Evolutionary conservation across 1,140 invertebrate species (phyloP), one percentile per base, ranked within the genome.

Genomic region (Zaprionus davidi): DNA sequence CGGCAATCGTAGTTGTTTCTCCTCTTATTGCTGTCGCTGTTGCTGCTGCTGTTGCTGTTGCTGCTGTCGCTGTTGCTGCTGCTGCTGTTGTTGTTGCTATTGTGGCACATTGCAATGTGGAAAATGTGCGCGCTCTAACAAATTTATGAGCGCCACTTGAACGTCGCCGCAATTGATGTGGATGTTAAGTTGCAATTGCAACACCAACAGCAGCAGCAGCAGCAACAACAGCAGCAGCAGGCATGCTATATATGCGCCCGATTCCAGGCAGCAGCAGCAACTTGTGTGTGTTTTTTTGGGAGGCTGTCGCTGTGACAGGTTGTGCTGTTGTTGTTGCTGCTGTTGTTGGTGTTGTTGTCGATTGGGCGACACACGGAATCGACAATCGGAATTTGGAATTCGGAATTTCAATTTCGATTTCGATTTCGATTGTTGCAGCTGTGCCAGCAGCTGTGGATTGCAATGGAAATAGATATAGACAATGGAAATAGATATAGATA

Each of bases 131-230:
- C 74, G 57, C 78, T 87, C 66, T 74, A 81, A 88, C 85, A 84
- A 88, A 88, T 88, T 78, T 88, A 90, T 88, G 79, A 84, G 82
- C 81, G 76, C 73, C 84, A 88, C 76, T 78, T 56, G 67, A 73
- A 72, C 55, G 65, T 28, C 53, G 62, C 62, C n/a, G 79, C 79
- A 71, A 76, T 76, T 82, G 76, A 66, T 83, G 79, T 82, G 72
- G 60, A 59, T 71, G 69, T 77, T 59, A 46, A 41, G 80, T 34
- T 71, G 76, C 69, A 70, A 66, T 83, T 87, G 83, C 84, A 88
- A 87, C 82, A 82, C 46, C 24, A 46, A 34, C 81, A 75, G 65
- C 76, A 56, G 41, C 78, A 78, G 57, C 65, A 70, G 36, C 56
- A 66, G 5, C 64, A 34, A 36, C 62, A 60, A 31, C 63, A 53